These are phyloP conservation scores for Tragelaphus scriptus DNA, from an alignment of 2,113 vertebrate species.

Conservation along the genomic window DNA sequence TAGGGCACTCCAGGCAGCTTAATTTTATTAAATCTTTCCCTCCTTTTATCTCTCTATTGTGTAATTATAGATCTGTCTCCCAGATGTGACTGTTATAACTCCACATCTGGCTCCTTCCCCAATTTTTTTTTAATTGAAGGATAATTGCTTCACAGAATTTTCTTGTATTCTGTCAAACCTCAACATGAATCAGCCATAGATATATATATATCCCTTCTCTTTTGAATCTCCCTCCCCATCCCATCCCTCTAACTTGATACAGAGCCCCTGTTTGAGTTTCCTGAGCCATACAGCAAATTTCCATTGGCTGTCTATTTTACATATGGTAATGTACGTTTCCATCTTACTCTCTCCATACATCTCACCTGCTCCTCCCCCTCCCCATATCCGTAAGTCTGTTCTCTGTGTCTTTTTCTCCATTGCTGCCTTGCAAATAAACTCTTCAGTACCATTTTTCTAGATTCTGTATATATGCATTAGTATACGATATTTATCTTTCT, in stretches of 20 bases:
- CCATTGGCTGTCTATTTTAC: rapidly evolving
- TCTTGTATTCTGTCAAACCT: background rate
- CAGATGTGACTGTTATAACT: background rate
- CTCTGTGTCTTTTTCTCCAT: background rate
- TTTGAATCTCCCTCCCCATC: background rate
- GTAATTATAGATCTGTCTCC: background rate
- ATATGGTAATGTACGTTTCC: background rate
- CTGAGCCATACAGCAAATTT: background rate
- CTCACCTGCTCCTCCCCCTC: background rate
- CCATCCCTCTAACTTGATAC: background rate
- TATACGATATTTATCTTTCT: background rate
- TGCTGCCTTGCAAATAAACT: background rate
- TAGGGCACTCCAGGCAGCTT: background rate
- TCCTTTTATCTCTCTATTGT: background rate
- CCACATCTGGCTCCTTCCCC: background rate
- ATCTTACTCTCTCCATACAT: background rate
- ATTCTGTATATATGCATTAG: background rate
- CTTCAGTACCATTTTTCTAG: background rate
- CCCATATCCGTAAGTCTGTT: background rate
- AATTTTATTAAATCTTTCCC: background rate
- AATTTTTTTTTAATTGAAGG: background rate
- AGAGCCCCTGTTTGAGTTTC: background rate
- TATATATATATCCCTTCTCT: background rate
- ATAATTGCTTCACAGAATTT: background rate
- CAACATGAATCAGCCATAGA: background rate